Conservation (phyloP, 2,888 invertebrate genomes). For the Liodrosophila aerea region DNA sequence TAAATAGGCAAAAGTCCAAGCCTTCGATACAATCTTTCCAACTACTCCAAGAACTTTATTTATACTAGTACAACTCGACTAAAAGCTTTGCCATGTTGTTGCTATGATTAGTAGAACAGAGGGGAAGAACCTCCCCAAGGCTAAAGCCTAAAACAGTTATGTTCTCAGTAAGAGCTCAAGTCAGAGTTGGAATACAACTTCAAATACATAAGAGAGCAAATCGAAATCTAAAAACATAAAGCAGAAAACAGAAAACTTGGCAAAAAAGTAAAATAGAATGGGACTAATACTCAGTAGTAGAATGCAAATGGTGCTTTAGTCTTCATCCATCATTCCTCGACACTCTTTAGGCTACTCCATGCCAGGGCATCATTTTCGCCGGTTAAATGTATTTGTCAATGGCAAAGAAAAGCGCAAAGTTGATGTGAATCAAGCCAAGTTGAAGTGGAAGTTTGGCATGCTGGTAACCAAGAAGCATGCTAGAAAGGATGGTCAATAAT, state of each 20-base stretch:
- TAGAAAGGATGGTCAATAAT: conserved; percentile 45
- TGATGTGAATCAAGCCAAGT: conserved; percentile 27
- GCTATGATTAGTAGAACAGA: not conserved
- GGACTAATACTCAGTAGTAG: conserved; percentile 10
- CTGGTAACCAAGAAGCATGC: conserved; percentile 55
- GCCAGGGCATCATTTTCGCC: conserved; percentile 48
- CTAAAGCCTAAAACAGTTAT: conserved; percentile 3
- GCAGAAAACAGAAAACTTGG: not conserved
- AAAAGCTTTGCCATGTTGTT: not conserved
- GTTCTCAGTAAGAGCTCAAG: not conserved
- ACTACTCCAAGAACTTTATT: too few species aligned
- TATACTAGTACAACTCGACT: too few species aligned
- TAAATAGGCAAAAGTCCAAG: too few species aligned
- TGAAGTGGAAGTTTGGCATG: conserved; percentile 52
- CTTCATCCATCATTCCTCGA: conserved; percentile 19
- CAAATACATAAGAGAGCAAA: conserved; percentile 2
- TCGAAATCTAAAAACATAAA: conserved; percentile 11
- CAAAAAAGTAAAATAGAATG: conserved; percentile 2
- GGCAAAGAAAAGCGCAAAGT: conserved; percentile 72
- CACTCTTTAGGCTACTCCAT: too few species aligned
- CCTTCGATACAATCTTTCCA: too few species aligned
- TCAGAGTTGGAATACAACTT: conserved; percentile 13
- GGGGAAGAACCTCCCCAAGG: too few species aligned
- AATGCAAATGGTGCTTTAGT: conserved; percentile 32
- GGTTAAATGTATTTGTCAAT: conserved; percentile 67